These are phyloP conservation scores for Podocnemis expansa DNA, from an alignment of 2,113 vertebrate species.

Conservation along the genomic window DNA sequence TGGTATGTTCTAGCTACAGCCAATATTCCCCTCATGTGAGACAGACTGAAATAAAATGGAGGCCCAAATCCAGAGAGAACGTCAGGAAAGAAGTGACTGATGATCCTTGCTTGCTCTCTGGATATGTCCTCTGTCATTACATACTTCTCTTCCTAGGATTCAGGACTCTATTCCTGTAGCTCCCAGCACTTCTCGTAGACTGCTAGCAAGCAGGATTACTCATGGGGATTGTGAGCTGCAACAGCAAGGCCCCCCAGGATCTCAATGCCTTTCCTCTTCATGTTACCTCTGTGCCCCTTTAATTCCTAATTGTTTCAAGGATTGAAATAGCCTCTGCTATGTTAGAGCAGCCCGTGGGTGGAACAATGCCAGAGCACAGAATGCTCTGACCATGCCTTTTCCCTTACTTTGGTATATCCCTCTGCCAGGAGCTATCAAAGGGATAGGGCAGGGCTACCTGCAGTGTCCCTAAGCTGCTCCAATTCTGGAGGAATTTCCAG, in stretches of 20 bases:
- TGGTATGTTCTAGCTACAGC: constrained; percentile 71
- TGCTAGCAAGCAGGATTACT: constrained; percentile 16
- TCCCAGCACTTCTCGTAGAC: background rate
- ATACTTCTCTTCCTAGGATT: constrained; percentile 11
- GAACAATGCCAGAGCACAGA: constrained; percentile 23
- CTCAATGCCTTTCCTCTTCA: background rate
- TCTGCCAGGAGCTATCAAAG: background rate
- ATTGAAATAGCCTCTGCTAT: background rate
- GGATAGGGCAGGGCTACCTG: background rate
- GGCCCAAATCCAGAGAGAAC: background rate
- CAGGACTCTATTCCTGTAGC: background rate
- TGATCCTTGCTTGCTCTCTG: background rate
- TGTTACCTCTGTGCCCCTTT: background rate
- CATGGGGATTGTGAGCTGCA: background rate
- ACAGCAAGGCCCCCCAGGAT: background rate
- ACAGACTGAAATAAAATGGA: background rate
- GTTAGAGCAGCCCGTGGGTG: constrained; percentile 28
- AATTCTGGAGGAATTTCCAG: background rate
- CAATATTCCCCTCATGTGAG: background rate
- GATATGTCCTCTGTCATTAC: constrained; percentile 35
- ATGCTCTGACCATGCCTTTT: constrained; percentile 32
- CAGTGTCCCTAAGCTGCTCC: background rate
- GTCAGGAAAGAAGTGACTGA: constrained; percentile 5
- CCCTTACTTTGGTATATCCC: background rate
- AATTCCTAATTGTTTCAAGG: constrained; percentile 31